These are phyloP conservation scores for Vultur gryphus DNA, from an alignment of 2,797 vertebrate species.

Conservation along the genomic window DNA sequence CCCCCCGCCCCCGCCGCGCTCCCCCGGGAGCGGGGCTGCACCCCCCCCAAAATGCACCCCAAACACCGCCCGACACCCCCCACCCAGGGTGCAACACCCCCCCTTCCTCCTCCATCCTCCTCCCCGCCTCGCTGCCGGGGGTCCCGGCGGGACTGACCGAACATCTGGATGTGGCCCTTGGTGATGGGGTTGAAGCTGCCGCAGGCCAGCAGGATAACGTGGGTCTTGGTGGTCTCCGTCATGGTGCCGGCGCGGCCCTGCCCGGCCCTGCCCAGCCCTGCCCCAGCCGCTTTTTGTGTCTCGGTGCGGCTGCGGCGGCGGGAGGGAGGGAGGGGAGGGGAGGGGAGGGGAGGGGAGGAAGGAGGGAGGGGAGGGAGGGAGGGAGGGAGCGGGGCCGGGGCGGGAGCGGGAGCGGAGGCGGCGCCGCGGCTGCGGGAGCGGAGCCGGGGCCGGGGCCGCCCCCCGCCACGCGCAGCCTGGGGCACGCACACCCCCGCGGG, in stretches of 20 bases:
- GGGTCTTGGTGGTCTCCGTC: slow-evolving; percentile 90
- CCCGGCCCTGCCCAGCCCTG: neutral
- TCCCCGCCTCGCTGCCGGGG: neutral
- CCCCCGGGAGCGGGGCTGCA: neutral
- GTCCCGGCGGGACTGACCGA: slow-evolving; percentile 81
- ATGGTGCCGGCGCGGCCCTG: slow-evolving; percentile 69
- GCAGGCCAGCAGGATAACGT: slow-evolving; percentile 94
- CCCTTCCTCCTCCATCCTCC: too few species aligned
- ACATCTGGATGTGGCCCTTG: slow-evolving; percentile 97
- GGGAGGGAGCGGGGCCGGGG: slow-evolving; percentile 57
- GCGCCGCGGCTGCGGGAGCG: slow-evolving; percentile 39
- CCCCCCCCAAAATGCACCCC: too few species aligned
- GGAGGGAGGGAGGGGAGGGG: slow-evolving; percentile 57
- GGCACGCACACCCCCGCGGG: neutral
- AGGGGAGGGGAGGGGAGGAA: too few species aligned
- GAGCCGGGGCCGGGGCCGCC: slow-evolving; percentile 24
- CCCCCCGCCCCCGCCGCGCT: neutral
- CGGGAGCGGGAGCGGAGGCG: slow-evolving; percentile 43
- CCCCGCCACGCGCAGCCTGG: neutral
- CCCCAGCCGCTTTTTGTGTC: slow-evolving; percentile 56
- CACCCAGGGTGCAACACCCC: neutral
- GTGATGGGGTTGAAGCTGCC: slow-evolving; percentile 98
- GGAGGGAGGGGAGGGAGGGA: slow-evolving; percentile 46
- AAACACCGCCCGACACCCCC: too few species aligned
- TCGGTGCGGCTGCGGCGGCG: slow-evolving; percentile 68